Evolutionary conservation across 35 echinoderm and acorn worm genomes (phyloP).

Genomic region (Amphiura filiformis): DNA sequence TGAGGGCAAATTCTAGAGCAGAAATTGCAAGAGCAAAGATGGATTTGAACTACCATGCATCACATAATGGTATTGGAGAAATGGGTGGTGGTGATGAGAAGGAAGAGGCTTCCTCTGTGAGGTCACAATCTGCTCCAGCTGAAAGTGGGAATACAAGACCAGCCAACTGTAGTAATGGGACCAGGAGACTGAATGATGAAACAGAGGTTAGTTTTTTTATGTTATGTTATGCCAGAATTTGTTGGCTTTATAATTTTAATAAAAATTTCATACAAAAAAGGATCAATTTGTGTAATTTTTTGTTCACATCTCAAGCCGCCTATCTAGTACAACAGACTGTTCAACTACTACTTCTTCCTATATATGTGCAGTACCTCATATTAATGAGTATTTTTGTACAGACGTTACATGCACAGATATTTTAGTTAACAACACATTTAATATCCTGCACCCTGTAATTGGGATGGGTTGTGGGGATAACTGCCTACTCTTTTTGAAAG

Average conservation of each 20-base stretch:
- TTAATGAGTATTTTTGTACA: no score
- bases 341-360: no score
- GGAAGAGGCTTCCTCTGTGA: not conserved
- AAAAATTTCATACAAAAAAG: not conserved
- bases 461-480: no score
- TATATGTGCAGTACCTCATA: no score
- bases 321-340: no score
- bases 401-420: no score
- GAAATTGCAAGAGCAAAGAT: slow-evolving; percentile 76
- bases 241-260: not conserved
- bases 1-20: slow-evolving; percentile 46
- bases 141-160: not conserved
- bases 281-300: no score
- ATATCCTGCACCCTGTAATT: no score
- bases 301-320: no score
- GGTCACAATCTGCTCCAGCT: not conserved
- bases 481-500: no score
- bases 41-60: slow-evolving; percentile 27
- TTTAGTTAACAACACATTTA: no score
- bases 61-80: not conserved
- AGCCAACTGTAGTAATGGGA: not conserved
- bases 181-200: not conserved
- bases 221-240: not conserved
- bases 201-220: not conserved
- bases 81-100: not conserved